These are phyloP conservation scores for Nomada goodeniana DNA, from an alignment of 2,888 invertebrate genomes.

Conservation along the genomic window DNA sequence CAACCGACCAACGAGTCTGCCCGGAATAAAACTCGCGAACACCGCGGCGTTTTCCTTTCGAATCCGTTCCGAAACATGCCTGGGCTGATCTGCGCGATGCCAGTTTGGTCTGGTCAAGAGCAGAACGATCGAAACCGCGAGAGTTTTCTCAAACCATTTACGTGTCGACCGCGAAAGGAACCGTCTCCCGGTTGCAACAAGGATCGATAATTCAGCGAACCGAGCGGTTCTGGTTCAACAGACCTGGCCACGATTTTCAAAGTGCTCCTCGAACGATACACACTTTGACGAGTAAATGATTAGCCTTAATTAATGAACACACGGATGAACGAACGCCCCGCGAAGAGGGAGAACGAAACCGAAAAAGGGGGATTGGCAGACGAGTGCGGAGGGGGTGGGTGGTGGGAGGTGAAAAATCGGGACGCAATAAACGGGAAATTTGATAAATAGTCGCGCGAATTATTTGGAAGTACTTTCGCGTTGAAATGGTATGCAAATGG, in stretches of 20 bases:
- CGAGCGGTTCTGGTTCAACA: slow-evolving; percentile 44
- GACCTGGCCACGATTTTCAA: slow-evolving; percentile 49
- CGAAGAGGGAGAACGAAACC: neutral
- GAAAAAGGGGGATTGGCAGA: neutral
- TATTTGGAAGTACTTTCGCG: neutral
- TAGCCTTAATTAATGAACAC: slow-evolving; percentile 47
- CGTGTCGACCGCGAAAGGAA: slow-evolving; percentile 1
- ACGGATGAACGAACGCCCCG: slow-evolving; percentile 38
- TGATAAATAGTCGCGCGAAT: neutral
- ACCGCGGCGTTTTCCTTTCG: slow-evolving; percentile 3
- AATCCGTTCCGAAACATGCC: slow-evolving; percentile 14
- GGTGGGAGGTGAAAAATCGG: slow-evolving; percentile 16
- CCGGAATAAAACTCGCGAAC: neutral
- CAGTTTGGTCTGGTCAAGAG: neutral
- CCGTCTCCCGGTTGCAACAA: slow-evolving; percentile 23
- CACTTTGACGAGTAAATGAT: slow-evolving; percentile 44
- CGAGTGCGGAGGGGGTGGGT: neutral
- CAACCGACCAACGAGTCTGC: neutral
- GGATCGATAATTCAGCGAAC: slow-evolving; percentile 56
- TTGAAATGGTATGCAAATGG: neutral
- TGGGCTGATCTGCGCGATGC: slow-evolving; percentile 12
- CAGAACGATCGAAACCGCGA: slow-evolving; percentile 32
- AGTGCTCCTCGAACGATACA: slow-evolving; percentile 45
- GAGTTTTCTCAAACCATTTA: slow-evolving; percentile 53
- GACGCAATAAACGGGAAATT: neutral